Conservation (phyloP, 2,888 invertebrate genomes). For the Cheilosia vulpina region DNA sequence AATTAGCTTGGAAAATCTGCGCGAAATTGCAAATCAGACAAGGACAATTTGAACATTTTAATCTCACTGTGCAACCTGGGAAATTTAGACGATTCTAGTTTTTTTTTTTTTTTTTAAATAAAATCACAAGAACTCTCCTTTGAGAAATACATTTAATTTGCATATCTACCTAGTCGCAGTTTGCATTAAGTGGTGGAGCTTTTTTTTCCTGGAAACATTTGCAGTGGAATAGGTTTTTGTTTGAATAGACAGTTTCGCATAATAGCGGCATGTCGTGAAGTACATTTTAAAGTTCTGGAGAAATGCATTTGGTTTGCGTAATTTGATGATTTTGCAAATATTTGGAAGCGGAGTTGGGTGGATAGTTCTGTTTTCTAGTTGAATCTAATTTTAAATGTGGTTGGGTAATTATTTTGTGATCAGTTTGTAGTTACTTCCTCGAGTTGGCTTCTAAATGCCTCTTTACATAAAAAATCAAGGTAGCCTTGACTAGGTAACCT, state of each 20-base stretch:
- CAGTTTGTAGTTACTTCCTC: no score
- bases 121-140: background rate
- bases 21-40: background rate
- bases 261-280: background rate
- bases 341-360: background rate
- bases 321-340: background rate
- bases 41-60: constrained; percentile 15
- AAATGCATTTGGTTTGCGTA: background rate
- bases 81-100: background rate
- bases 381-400: no score
- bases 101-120: background rate
- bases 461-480: no score
- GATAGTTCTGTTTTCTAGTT: no score
- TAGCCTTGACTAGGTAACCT: no score
- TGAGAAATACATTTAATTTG: constrained; percentile 2
- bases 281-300: background rate
- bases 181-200: background rate
- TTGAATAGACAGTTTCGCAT: background rate
- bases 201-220: background rate
- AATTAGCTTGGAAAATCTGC: constrained; percentile 4
- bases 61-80: constrained; percentile 1
- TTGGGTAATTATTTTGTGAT: no score
- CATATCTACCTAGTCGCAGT: background rate
- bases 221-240: background rate
- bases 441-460: no score